Evolutionary conservation across 2,888 invertebrate genomes (phyloP), one percentile per base, ranked within the genome.

Genomic region (Amblyjoppa proteus): DNA sequence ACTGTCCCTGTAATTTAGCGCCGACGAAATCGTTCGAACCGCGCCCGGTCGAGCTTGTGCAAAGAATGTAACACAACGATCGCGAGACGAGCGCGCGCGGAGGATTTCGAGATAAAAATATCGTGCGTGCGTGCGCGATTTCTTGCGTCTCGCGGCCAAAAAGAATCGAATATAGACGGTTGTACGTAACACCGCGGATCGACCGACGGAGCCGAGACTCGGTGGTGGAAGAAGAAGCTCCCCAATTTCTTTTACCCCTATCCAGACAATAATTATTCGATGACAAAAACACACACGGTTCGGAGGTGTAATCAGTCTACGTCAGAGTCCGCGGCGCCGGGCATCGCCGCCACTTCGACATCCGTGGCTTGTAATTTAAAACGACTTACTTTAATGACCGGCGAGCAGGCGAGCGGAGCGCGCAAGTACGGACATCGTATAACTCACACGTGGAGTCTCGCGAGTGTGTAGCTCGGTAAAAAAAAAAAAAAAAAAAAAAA

Each of bases 321-420:
- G 87, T 87, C 87, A 20, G 49, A 70, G 58, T 66, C 70, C 71
- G 86, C 86, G 85, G 75, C 86, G 85, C 82, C 85, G 71, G 83
- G 83, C 86, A 56, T 75, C 25, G 41, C 74, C 74, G 85, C 77
- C 70, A 45, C 69, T 81, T 81, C 74, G 66, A 66, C 83, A 68
- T 66, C 78, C 64, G 85, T 83, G 87, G 78, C 85, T 87, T 88
- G 88, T 88, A 88, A 89, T 89, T 89, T 88, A 89, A 89, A 88
- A 89, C 88, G 88, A 88, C 89, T 89, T 88, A 88, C 87, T 89
- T 88, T 89, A 88, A 89, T 88, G 89, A 88, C 87, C 87, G 78
- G 58, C 69, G 69, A 77, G 71, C 45, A 20, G 79, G 51, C 66
- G 51, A 64, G 68, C 45, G 49, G 79, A 81, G 61, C 78, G 70